These are phyloP conservation scores for Monochamus saltuarius DNA, from an alignment of 1,140 invertebrate species.

Conservation along the genomic window DNA sequence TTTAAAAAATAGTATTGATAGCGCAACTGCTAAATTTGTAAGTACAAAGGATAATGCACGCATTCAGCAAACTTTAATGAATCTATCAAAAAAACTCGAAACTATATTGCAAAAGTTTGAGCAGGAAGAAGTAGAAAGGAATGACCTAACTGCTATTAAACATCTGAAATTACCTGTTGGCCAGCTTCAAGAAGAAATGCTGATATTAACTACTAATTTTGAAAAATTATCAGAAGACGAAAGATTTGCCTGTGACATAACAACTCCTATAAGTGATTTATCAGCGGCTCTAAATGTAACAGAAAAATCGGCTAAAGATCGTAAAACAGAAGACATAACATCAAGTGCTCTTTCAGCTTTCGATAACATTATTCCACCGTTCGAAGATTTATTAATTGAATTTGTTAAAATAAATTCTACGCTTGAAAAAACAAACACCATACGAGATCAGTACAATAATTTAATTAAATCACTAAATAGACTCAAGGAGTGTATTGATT, in stretches of 20 bases:
- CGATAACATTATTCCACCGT: conserved; percentile 11
- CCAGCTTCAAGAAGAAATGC: conserved; percentile 12
- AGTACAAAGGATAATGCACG: too few relatives aligned
- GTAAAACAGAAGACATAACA: too few relatives aligned
- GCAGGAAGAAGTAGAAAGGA: background rate
- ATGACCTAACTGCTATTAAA: conserved; percentile 2
- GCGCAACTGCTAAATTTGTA: too few relatives aligned
- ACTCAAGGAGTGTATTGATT: conserved; percentile 19
- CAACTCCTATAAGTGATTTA: too few relatives aligned
- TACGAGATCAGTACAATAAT: conserved; percentile 10
- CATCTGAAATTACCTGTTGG: conserved; percentile 5
- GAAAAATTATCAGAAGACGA: too few relatives aligned
- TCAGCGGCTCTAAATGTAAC: too few relatives aligned
- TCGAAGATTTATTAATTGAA: conserved; percentile 31
- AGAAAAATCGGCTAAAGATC: too few relatives aligned
- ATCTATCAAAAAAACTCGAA: too few relatives aligned
- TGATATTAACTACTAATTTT: background rate
- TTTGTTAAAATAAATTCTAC: conserved; percentile 29
- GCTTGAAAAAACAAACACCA: conserved; percentile 4
- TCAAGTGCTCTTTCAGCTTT: background rate
- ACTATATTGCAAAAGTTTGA: too few relatives aligned
- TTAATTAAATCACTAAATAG: conserved; percentile 13
- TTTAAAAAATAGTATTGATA: too few relatives aligned
- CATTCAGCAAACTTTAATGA: too few relatives aligned
- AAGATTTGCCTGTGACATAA: too few relatives aligned